Evolutionary conservation across 2,797 vertebrate species (phyloP).

Genomic region (Helicolenus hilgendorfi): DNA sequence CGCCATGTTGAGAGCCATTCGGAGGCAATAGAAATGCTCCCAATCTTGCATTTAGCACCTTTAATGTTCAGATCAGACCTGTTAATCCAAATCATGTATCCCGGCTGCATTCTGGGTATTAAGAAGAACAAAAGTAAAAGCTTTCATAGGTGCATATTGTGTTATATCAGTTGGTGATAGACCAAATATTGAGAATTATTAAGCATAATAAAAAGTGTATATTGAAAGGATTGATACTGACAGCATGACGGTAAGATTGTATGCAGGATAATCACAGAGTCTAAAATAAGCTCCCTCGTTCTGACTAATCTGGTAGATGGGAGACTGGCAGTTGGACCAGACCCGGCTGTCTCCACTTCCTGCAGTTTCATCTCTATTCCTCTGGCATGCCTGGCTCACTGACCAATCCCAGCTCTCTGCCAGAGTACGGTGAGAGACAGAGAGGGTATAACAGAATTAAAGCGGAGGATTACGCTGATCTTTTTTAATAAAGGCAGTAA

Average conservation of each 20-base stretch:
- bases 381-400: slow-evolving; percentile 13
- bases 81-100: background rate
- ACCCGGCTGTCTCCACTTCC: slow-evolving; percentile 54
- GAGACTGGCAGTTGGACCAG: slow-evolving; percentile 24
- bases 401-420: slow-evolving; percentile 43
- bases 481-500: slow-evolving; percentile 77
- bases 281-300: slow-evolving; percentile 2
- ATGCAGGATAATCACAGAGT: slow-evolving; percentile 29
- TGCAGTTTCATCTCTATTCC: slow-evolving; percentile 44
- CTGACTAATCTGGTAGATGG: slow-evolving; percentile 47
- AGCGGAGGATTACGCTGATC: slow-evolving; percentile 70
- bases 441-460: slow-evolving; percentile 69
- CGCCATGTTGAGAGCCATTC: too few relatives aligned
- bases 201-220: background rate
- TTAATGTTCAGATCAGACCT: background rate
- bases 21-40: too few relatives aligned
- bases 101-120: background rate
- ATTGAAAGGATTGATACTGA: slow-evolving; percentile 16
- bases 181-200: background rate
- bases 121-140: background rate
- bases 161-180: background rate
- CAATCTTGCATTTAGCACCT: too few relatives aligned
- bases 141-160: background rate
- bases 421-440: slow-evolving; percentile 35
- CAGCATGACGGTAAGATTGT: background rate